Evolutionary conservation across 2,797 vertebrate species (phyloP).

Genomic region (Gorsachius magnificus): DNA sequence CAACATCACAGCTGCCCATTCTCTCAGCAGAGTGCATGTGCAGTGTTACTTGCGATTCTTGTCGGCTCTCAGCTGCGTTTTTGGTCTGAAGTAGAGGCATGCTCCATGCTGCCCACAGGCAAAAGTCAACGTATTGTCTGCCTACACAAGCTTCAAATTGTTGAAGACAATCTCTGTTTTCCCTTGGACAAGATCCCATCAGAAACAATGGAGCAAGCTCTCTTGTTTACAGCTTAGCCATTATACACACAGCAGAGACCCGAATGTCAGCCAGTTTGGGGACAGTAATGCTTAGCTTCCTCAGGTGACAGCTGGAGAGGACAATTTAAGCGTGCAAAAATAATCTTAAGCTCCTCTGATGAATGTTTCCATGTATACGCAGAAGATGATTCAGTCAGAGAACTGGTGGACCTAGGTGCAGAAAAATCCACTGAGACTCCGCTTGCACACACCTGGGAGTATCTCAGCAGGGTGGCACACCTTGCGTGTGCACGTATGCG

Average conservation of each 20-base stretch:
- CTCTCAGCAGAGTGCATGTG: accelerated
- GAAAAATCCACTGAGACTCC: not conserved
- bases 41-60: not conserved
- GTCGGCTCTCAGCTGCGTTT: not conserved
- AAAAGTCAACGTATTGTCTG: not conserved
- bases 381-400: not conserved
- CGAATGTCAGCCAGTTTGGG: not conserved
- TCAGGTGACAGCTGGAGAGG: not conserved
- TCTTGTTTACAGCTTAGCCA: slow-evolving; percentile 1
- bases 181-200: slow-evolving; percentile 10
- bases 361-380: not conserved
- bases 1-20: not conserved
- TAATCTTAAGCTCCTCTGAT: not conserved
- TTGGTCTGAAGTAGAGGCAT: not conserved
- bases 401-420: not conserved
- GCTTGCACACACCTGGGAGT: not conserved
- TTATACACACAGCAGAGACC: not conserved
- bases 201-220: slow-evolving; percentile 10
- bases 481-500: accelerated
- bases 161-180: slow-evolving; percentile 19
- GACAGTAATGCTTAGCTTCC: not conserved
- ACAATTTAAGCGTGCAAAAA: not conserved
- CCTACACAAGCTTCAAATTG: not conserved
- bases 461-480: not conserved
- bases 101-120: not conserved